Evolutionary conservation across 2,113 vertebrate genomes (phyloP).

Genomic region (Ciconia maguari): DNA sequence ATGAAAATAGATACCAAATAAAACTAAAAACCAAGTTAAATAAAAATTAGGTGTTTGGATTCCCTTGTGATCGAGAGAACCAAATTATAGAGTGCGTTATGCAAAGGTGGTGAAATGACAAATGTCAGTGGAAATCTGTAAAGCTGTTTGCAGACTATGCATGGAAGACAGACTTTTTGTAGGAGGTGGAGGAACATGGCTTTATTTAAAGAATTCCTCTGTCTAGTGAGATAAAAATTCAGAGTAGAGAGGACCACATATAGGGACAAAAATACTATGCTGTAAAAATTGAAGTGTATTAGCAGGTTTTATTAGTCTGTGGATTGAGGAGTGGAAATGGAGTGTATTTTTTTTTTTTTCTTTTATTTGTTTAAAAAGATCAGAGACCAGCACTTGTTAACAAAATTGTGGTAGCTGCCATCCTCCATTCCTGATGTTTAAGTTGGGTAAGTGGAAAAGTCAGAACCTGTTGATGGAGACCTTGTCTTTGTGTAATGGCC

Average conservation of each 20-base stretch:
- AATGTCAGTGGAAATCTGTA: conserved; percentile 35
- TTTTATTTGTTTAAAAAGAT: neutral
- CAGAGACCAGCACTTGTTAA: neutral
- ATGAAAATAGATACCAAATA: neutral
- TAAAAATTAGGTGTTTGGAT: neutral
- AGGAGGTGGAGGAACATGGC: conserved; percentile 51
- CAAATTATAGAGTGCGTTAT: neutral
- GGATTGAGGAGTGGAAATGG: neutral
- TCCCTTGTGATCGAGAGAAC: neutral
- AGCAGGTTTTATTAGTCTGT: neutral
- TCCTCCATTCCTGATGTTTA: neutral
- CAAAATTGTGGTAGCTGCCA: neutral
- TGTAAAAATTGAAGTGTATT: neutral
- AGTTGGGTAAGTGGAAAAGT: neutral
- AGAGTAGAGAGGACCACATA: neutral
- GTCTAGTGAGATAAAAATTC: conserved; percentile 22
- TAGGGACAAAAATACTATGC: neutral
- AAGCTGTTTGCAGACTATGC: conserved; percentile 31
- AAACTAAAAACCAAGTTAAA: neutral
- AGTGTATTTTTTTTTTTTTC: neutral
- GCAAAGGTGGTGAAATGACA: conserved; percentile 35
- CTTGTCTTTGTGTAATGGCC: neutral
- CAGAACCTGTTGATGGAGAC: neutral
- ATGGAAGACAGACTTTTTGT: conserved; percentile 32
- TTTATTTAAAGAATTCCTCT: conserved; percentile 51